Evolutionary conservation across 2,888 invertebrate species (phyloP).

Genomic region (Lycaena phlaeas): DNA sequence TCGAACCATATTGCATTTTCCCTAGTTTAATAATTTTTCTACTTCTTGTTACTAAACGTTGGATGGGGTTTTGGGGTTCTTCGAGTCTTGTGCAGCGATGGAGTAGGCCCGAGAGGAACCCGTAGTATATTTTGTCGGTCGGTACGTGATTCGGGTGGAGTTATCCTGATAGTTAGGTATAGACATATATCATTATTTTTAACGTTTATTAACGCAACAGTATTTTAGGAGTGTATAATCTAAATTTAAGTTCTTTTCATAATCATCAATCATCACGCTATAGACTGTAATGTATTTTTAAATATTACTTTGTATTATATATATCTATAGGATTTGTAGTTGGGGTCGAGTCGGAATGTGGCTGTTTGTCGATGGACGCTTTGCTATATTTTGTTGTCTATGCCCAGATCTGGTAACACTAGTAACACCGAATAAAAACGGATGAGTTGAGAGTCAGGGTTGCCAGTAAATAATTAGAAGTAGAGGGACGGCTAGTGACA

Average conservation of each 20-base stretch:
- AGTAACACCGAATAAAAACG: not conserved
- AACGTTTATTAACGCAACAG: slow-evolving; percentile 64
- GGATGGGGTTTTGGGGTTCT: slow-evolving; percentile 9
- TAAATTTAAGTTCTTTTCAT: slow-evolving; percentile 56
- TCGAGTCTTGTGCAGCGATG: not conserved
- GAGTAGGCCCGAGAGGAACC: not conserved
- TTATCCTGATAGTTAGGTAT: slow-evolving; percentile 39
- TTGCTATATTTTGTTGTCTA: slow-evolving; percentile 8
- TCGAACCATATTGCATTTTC: slow-evolving; percentile 2
- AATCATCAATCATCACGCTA: slow-evolving; percentile 30
- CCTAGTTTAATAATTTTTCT: slow-evolving; percentile 28
- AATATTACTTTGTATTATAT: slow-evolving; percentile 22
- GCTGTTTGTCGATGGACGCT: slow-evolving; percentile 8
- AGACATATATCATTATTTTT: slow-evolving; percentile 70
- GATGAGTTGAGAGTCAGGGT: not conserved
- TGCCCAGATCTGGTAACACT: slow-evolving; percentile 26
- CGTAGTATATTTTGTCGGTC: slow-evolving; percentile 14
- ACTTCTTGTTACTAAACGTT: slow-evolving; percentile 14
- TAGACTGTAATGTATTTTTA: slow-evolving; percentile 31
- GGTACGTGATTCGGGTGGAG: slow-evolving; percentile 15
- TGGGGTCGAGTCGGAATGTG: slow-evolving; percentile 24
- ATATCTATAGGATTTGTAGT: slow-evolving; percentile 25
- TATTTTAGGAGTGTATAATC: slow-evolving; percentile 62
- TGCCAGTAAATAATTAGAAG: not conserved
- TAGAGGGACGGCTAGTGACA: not conserved